phyloP scores from a whole-genome alignment of 2,797 vertebrate species.

The Meriones psammophilus region DNA sequence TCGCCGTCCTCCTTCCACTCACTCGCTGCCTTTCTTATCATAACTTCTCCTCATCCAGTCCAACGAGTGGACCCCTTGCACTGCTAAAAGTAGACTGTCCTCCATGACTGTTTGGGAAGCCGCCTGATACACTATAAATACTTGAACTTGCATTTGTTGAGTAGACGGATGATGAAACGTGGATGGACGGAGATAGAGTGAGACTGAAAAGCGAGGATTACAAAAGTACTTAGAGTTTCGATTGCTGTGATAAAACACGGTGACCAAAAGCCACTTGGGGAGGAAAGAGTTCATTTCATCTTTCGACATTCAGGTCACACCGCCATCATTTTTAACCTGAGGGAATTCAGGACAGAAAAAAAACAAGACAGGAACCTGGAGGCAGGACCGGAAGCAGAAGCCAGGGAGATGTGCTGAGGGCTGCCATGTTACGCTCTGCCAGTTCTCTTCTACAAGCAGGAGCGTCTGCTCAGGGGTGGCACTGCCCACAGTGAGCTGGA shows the following conservation, averaged over 20 bases:
- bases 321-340: not conserved
- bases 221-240: not conserved
- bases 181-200: not conserved
- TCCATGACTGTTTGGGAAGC: not conserved
- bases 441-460: not conserved
- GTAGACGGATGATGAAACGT: not conserved
- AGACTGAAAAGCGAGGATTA: not conserved
- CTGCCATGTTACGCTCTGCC: too few relatives aligned
- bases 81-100: not conserved
- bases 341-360: not conserved
- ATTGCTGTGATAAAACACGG: not conserved
- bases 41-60: not conserved
- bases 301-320: not conserved
- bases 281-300: not conserved
- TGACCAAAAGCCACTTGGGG: not conserved
- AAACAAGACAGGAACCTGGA: not conserved
- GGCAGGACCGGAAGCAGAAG: not conserved
- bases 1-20: not conserved
- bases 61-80: not conserved
- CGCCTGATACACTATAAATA: not conserved
- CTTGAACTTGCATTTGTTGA: slow-evolving; percentile 6
- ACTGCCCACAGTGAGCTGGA: not conserved
- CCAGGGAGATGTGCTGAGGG: not conserved
- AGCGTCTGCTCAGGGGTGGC: not conserved
- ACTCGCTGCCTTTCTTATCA: not conserved